Base-by-base conservation (phyloP, 2,113 vertebrate genomes). In the Solea senegalensis region DNA sequence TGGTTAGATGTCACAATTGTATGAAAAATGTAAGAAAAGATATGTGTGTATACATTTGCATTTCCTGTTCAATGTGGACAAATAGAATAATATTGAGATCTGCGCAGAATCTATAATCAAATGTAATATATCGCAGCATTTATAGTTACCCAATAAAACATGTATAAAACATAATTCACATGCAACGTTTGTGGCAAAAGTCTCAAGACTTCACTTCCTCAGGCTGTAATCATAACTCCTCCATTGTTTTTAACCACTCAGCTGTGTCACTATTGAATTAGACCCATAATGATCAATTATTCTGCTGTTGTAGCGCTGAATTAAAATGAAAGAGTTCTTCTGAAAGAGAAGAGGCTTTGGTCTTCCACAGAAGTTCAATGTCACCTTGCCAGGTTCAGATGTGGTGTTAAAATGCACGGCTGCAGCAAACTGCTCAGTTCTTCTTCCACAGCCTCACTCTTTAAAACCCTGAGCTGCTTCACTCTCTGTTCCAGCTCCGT, bases 321-420 rank as follows among this genome's bases (percentile, higher is more conserved):
- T 62, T 43, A 55, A 46, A 56, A 70, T 67, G 51, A 74, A 65
- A 79, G 14, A 8, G 1, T 21, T 49, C 10, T 21, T 73, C 52
- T 75, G 10, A 76, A 62, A 60, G 63, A 26, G 34, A 41, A 63
- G 54, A 41, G 48, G 16, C 65, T 80, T 72, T 75, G 60, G 70
- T 83, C 68, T 79, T 44, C 40, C n/a, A 45, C 54, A 59, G 45
- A 68, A 13, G 60, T 61, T 59, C 77, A 86, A 74, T 83, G 83
- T 86, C 85, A 90, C 89, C 71, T 83, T 84, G 78, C 76, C 44
- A 55, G 61, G 49, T 80, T 66, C 72, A 76, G 66, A 72, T 63
- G 26, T 58, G 52, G 45, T 0, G 16, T 41, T 45, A n/a, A 28
- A 57, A 15, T 52, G 59, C 49, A 12, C 70, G 54, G 53, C 59